These are phyloP conservation scores for Hydropotes inermis DNA, from an alignment of 2,113 vertebrate species.

Conservation along the genomic window DNA sequence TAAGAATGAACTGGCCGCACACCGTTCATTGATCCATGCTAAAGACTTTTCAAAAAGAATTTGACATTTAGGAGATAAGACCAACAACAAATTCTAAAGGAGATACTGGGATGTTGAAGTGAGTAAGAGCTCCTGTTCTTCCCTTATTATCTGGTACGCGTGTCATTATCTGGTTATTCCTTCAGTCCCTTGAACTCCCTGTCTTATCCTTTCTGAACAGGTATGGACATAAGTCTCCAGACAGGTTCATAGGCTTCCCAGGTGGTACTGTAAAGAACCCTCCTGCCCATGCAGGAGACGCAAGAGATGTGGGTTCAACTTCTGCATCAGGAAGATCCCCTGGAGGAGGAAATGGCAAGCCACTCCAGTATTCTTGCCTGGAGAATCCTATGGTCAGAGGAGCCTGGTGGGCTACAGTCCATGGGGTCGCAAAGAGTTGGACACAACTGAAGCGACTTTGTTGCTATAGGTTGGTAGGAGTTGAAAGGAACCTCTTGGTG, in stretches of 20 bases:
- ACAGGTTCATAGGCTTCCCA: background rate
- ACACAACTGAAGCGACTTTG: background rate
- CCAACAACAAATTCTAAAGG: background rate
- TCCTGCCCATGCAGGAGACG: background rate
- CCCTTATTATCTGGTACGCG: fast-evolving
- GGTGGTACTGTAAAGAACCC: background rate
- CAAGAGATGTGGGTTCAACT: background rate
- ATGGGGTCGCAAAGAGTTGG: fast-evolving
- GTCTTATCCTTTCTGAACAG: background rate
- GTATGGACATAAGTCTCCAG: background rate
- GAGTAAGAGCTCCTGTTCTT: background rate
- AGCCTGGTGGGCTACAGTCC: background rate
- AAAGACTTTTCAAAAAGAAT: background rate
- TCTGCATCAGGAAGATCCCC: background rate
- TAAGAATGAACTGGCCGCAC: background rate
- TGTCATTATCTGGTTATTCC: background rate
- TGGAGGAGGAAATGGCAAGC: background rate
- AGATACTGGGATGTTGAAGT: background rate
- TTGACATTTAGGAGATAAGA: background rate
- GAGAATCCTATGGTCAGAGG: background rate
- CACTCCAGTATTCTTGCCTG: background rate
- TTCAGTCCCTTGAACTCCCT: background rate
- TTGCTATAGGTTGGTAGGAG: background rate
- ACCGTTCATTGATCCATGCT: background rate
- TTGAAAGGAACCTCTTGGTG: background rate